These are phyloP conservation scores for Tenualosa thibaudeaui DNA, from an alignment of 2,797 vertebrate species.

Conservation along the genomic window DNA sequence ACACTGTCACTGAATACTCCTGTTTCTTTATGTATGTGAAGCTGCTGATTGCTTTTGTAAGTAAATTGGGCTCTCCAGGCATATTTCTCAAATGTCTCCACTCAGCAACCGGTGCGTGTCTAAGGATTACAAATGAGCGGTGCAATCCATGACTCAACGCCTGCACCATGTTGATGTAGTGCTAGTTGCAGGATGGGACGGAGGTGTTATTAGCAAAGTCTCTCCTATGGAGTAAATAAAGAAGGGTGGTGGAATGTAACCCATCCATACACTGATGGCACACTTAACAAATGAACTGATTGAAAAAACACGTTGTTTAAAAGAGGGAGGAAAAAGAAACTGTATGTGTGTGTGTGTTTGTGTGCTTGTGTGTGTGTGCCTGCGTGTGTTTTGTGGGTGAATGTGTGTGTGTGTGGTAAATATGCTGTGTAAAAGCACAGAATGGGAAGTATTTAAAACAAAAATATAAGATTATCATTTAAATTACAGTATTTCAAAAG, in stretches of 20 bases:
- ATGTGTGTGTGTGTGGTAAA: background rate
- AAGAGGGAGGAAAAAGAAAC: background rate
- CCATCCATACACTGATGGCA: background rate
- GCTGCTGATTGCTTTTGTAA: conserved; percentile 12
- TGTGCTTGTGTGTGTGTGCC: too few species aligned
- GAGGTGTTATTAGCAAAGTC: background rate
- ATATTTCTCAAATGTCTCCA: conserved; percentile 28
- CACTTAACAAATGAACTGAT: background rate
- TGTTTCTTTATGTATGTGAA: background rate
- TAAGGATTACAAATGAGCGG: conserved; percentile 35
- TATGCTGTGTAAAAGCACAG: too few species aligned
- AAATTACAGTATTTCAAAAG: background rate
- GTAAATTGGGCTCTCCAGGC: conserved; percentile 14
- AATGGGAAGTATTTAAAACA: too few species aligned
- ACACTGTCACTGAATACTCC: background rate
- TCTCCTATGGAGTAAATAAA: background rate
- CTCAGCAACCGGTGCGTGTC: background rate
- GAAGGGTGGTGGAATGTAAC: background rate
- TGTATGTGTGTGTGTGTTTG: too few species aligned
- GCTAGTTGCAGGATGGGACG: background rate
- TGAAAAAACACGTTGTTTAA: background rate
- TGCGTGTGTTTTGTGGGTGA: too few species aligned
- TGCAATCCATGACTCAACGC: background rate
- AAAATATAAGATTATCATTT: background rate
- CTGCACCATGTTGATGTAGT: background rate